Percentiles rank a stretch among this genome's conserved stretches.
These are phyloP conservation scores for Myrmecophaga tridactyla DNA, from an alignment of 2,113 vertebrate genomes.

Conservation along the genomic window DNA sequence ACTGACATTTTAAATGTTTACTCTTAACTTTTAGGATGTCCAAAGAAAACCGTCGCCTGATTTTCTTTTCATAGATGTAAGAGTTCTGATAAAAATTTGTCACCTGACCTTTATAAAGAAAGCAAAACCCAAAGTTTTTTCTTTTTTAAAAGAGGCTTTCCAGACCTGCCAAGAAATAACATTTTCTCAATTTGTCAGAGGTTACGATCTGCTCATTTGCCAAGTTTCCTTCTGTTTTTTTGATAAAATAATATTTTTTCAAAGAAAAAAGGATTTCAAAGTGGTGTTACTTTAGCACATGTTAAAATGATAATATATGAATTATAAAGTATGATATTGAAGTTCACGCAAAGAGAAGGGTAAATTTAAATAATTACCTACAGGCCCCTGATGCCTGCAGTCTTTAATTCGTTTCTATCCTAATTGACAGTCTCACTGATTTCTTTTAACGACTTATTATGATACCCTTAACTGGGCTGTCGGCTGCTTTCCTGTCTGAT, in stretches of 20 bases:
- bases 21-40: neutral
- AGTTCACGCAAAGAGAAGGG: neutral
- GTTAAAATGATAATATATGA: neutral
- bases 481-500: neutral
- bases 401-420: neutral
- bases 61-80: neutral
- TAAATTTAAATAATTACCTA: neutral
- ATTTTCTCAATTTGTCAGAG: neutral
- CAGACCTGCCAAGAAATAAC: neutral
- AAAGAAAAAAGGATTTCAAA: neutral
- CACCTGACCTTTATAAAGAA: neutral
- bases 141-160: neutral
- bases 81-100: neutral
- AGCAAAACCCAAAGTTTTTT: neutral
- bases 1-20: neutral
- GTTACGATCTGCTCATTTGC: neutral
- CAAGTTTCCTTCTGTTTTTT: neutral
- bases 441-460: neutral
- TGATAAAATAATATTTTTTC: neutral
- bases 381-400: neutral
- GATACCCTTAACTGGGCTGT: too few relatives aligned
- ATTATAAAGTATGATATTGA: neutral
- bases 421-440: neutral
- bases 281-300: neutral
- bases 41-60: neutral